These are phyloP conservation scores for Emys orbicularis DNA, from an alignment of 2,797 vertebrate species.

Conservation along the genomic window DNA sequence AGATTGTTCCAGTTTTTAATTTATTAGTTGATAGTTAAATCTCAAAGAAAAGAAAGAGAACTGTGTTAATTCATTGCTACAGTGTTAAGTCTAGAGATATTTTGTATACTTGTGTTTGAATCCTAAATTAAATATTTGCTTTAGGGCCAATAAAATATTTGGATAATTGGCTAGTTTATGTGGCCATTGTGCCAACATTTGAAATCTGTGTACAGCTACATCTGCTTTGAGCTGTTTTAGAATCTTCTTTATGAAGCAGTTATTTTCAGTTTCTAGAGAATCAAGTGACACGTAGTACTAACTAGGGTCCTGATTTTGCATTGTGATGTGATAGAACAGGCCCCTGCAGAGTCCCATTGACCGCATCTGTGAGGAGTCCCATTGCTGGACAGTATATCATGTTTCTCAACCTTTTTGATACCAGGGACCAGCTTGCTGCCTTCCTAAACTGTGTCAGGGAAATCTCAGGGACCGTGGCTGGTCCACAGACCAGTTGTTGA, in stretches of 20 bases:
- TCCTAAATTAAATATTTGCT: neutral
- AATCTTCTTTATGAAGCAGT: neutral
- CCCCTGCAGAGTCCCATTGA: neutral
- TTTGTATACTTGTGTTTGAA: neutral
- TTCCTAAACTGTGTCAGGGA: neutral
- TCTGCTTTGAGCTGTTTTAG: neutral
- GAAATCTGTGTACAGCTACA: neutral
- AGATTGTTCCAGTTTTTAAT: neutral
- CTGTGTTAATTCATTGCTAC: neutral
- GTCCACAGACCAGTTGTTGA: neutral
- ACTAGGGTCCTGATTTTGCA: neutral
- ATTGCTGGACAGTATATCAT: neutral
- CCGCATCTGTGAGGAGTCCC: slow-evolving; percentile 12
- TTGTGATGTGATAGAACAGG: neutral
- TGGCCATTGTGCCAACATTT: accelerated
- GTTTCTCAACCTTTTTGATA: neutral
- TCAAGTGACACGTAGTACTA: neutral
- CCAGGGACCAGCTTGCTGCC: neutral
- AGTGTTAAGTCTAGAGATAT: accelerated
- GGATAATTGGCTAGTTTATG: neutral
- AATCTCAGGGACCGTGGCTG: neutral
- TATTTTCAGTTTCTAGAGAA: neutral
- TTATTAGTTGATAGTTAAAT: neutral
- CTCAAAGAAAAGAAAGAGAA: neutral
- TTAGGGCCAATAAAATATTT: neutral